Conservation (phyloP, 2,113 vertebrate species). For the Burhinus oedicnemus region DNA sequence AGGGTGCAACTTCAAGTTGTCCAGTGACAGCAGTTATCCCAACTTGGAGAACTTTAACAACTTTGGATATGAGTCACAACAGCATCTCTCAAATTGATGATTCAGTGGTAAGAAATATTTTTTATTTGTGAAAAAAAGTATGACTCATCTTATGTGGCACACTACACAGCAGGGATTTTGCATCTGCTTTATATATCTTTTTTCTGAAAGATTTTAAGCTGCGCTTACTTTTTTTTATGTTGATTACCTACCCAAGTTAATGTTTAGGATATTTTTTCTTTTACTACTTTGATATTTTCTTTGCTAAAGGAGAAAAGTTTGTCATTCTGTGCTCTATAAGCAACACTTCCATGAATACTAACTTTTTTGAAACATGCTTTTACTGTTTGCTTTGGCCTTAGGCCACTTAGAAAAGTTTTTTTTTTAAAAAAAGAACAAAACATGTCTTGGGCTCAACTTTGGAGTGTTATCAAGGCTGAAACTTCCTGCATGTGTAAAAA, state of each 20-base stretch:
- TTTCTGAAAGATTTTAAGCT: not conserved
- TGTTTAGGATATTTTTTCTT: not conserved
- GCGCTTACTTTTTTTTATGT: not conserved
- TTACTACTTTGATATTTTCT: not conserved
- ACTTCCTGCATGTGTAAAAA: not conserved
- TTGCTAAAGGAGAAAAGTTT: not conserved
- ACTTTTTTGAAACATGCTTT: not conserved
- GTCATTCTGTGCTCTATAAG: not conserved
- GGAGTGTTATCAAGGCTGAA: not conserved
- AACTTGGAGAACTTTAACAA: slow-evolving; percentile 89
- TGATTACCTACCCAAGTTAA: not conserved
- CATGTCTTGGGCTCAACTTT: not conserved
- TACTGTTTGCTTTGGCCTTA: not conserved
- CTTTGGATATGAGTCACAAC: slow-evolving; percentile 97
- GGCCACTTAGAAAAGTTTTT: not conserved
- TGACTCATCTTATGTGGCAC: not conserved
- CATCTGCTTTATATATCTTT: not conserved
- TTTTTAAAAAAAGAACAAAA: not conserved
- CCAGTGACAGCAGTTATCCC: slow-evolving; percentile 91
- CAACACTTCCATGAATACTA: not conserved
- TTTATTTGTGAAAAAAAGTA: not conserved
- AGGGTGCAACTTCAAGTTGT: slow-evolving; percentile 80
- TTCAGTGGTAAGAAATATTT: slow-evolving; percentile 86
- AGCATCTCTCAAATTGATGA: slow-evolving; percentile 86
- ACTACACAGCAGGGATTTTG: not conserved